A percentile compares a stretch with the other conserved stretches of the same genome.
phyloP scores from a whole-genome alignment of 2,797 vertebrate species.

The Triplophysa bombifrons region DNA sequence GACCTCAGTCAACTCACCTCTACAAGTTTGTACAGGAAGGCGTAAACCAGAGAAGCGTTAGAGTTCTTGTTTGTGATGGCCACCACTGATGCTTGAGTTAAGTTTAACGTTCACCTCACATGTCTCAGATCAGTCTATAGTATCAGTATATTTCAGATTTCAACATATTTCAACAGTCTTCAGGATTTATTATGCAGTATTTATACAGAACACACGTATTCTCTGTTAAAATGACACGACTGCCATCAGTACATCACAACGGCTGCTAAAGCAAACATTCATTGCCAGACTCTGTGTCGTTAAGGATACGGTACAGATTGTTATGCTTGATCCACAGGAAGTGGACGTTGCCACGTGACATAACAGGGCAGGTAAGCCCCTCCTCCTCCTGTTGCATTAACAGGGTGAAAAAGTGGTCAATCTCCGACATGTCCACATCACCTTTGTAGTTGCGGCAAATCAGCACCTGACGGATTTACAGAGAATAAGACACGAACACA shows the following conservation, averaged over 20 bases:
- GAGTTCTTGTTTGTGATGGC: constrained; percentile 90
- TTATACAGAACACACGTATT: no score
- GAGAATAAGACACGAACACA: background rate
- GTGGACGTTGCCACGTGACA: constrained; percentile 83
- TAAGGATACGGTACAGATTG: constrained; percentile 93
- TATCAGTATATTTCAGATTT: no score
- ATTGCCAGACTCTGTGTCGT: background rate
- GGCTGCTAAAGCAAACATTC: background rate
- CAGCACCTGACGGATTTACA: constrained; percentile 76
- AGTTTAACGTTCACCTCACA: constrained; percentile 59
- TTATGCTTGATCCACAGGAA: constrained; percentile 96
- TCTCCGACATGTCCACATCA: constrained; percentile 88
- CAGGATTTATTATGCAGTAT: no score
- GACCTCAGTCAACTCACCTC: constrained; percentile 77
- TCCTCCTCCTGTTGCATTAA: constrained; percentile 91
- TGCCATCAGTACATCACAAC: no score
- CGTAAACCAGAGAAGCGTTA: constrained; percentile 88
- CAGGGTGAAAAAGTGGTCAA: constrained; percentile 89
- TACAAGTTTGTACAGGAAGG: constrained; percentile 92
- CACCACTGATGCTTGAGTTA: constrained; percentile 83
- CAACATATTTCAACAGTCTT: background rate
- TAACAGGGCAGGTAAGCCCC: constrained; percentile 81
- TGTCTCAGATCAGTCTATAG: no score
- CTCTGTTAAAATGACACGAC: no score
- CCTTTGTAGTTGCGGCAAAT: constrained; percentile 96